A percentile compares a stretch with the other conserved stretches of the same genome.
Evolutionary conservation across 2,888 invertebrate species (phyloP).

Genomic region (Notodonta ziczac): DNA sequence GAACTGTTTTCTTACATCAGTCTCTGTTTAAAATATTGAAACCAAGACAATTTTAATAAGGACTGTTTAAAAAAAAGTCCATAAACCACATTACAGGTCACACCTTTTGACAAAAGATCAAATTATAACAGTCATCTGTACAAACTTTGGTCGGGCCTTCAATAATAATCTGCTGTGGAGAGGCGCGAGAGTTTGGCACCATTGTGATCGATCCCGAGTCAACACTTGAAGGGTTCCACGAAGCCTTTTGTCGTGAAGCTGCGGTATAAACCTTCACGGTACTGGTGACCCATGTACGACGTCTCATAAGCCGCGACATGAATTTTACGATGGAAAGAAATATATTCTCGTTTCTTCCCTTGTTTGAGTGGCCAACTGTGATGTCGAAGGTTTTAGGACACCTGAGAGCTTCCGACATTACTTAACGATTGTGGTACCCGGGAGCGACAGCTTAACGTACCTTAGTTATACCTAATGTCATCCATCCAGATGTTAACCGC

Average conservation of each 20-base stretch:
- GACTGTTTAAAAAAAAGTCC: slow-evolving; percentile 5
- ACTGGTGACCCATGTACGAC: slow-evolving; percentile 47
- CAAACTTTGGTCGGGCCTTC: slow-evolving; percentile 65
- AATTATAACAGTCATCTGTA: slow-evolving; percentile 68
- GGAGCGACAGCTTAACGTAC: too few relatives aligned
- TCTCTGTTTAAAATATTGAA: too few relatives aligned
- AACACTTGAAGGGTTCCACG: slow-evolving; percentile 76
- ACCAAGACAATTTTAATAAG: too few relatives aligned
- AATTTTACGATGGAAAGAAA: not conserved
- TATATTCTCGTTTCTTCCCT: too few relatives aligned
- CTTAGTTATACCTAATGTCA: too few relatives aligned
- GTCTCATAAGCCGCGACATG: not conserved
- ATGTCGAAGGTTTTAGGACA: too few relatives aligned
- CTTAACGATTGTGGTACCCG: too few relatives aligned
- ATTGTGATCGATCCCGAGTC: slow-evolving; percentile 72
- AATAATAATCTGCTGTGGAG: slow-evolving; percentile 72
- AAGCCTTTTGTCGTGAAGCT: slow-evolving; percentile 67
- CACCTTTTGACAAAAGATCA: slow-evolving; percentile 42
- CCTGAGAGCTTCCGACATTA: too few relatives aligned
- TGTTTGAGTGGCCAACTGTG: too few relatives aligned
- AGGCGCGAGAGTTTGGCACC: slow-evolving; percentile 68
- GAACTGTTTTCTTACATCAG: too few relatives aligned
- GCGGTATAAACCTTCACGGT: slow-evolving; percentile 75
- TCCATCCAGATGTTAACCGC: too few relatives aligned
- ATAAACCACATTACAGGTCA: slow-evolving; percentile 44